phyloP scores from a whole-genome alignment of 2,888 invertebrate species.

The Lamellibrachia satsuma region DNA sequence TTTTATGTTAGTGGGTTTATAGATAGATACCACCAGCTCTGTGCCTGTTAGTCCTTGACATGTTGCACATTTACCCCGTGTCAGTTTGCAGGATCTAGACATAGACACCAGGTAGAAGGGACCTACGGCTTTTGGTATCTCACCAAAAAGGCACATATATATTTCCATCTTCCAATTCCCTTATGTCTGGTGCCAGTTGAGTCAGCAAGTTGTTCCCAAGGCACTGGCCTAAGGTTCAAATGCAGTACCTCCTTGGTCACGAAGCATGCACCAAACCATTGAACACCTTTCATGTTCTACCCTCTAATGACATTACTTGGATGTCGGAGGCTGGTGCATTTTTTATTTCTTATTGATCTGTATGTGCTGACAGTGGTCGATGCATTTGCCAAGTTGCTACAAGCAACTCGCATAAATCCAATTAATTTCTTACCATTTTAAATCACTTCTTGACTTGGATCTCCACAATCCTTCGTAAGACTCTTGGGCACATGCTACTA shows the following conservation, averaged over 20 bases:
- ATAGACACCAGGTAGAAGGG: background rate
- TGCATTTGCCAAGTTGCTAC: background rate
- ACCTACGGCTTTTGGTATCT: too few species aligned
- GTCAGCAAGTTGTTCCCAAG: background rate
- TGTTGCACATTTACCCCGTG: background rate
- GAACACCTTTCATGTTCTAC: background rate
- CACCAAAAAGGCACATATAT: too few species aligned
- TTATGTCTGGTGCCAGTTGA: background rate
- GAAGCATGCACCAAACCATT: background rate
- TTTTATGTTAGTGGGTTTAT: background rate
- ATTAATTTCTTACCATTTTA: background rate
- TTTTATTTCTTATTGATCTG: conserved; percentile 3
- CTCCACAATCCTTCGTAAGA: background rate
- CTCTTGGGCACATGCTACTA: background rate
- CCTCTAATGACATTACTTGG: background rate
- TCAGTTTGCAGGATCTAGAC: background rate
- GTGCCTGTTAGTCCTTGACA: background rate
- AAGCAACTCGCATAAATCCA: background rate
- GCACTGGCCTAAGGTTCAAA: background rate
- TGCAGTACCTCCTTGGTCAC: background rate
- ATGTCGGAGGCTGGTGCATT: background rate
- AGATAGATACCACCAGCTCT: background rate
- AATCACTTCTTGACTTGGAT: background rate
- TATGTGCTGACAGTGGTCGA: background rate
- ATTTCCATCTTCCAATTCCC: too few species aligned